A percentile compares a stretch with the other conserved stretches of the same genome.
phyloP scores from a whole-genome alignment of 2,888 invertebrate genomes.

The Acanthosoma haemorrhoidale region DNA sequence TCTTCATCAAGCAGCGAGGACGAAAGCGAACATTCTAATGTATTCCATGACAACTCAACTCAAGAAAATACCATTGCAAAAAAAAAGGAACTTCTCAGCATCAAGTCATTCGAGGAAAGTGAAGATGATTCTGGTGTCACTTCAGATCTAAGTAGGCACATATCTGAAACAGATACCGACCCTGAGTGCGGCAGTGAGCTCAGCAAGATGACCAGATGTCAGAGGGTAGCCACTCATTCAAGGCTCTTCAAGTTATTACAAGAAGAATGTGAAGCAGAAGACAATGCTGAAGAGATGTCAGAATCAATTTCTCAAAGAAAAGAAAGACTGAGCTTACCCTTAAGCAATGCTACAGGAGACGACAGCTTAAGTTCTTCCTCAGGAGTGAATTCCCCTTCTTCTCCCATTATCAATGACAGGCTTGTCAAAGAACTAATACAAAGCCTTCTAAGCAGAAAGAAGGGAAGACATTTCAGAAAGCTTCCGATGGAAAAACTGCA shows the following conservation, averaged over 20 bases:
- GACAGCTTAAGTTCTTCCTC: constrained; percentile 52
- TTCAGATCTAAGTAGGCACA: constrained; percentile 61
- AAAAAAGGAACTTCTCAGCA: constrained; percentile 23
- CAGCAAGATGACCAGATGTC: constrained; percentile 56
- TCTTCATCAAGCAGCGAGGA: constrained; percentile 21
- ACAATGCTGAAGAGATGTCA: constrained; percentile 40
- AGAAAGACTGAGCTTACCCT: constrained; percentile 52
- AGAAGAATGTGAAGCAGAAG: constrained; percentile 51
- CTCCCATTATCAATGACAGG: constrained; percentile 51
- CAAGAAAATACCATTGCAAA: constrained; percentile 34
- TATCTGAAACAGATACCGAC: constrained; percentile 62
- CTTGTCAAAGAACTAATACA: constrained; percentile 56
- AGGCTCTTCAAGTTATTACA: constrained; percentile 62
- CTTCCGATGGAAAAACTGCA: constrained; percentile 56
- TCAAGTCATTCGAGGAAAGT: constrained; percentile 43
- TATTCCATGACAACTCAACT: constrained; percentile 16
- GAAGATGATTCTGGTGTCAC: constrained; percentile 67
- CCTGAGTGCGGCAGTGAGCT: constrained; percentile 57
- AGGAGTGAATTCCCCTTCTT: constrained; percentile 51
- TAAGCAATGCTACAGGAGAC: constrained; percentile 49
- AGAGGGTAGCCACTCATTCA: constrained; percentile 67
- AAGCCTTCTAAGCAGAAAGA: constrained; percentile 53
- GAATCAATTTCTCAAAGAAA: constrained; percentile 45
- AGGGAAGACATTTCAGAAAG: constrained; percentile 52
- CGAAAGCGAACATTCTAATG: constrained; percentile 22